phyloP scores from a whole-genome alignment of 2,113 vertebrate species.

The Capreolus pygargus region DNA sequence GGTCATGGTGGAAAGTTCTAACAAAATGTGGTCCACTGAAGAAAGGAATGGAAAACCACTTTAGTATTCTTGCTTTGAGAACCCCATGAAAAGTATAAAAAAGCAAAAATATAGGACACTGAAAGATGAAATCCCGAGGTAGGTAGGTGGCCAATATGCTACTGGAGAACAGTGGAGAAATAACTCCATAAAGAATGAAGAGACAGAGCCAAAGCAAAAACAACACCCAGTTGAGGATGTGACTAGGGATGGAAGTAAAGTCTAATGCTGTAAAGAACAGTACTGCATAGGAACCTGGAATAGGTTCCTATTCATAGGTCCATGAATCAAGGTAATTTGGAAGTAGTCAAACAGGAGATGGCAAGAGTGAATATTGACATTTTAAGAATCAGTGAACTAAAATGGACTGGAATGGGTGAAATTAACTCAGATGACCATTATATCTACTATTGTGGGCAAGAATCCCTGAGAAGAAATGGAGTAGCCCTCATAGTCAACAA shows the following conservation, averaged over 20 bases:
- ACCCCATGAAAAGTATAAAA: background rate
- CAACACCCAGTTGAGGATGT: background rate
- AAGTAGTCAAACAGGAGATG: background rate
- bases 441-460: background rate
- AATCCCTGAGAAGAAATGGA: background rate
- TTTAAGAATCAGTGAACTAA: background rate
- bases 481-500: background rate
- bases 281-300: background rate
- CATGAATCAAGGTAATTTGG: background rate
- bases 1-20: background rate
- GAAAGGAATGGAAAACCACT: background rate
- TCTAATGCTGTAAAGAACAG: background rate
- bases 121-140: background rate
- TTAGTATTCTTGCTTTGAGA: background rate
- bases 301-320: background rate
- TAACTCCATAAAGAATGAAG: background rate
- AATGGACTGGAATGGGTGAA: background rate
- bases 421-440: background rate
- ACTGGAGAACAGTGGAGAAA: background rate
- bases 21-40: background rate
- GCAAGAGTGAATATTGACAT: background rate
- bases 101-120: background rate
- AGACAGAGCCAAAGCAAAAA: background rate
- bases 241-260: background rate
- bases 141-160: background rate